Evolutionary conservation across 2,797 vertebrate species (phyloP).

Genomic region (Oceanodroma leucorhoa): DNA sequence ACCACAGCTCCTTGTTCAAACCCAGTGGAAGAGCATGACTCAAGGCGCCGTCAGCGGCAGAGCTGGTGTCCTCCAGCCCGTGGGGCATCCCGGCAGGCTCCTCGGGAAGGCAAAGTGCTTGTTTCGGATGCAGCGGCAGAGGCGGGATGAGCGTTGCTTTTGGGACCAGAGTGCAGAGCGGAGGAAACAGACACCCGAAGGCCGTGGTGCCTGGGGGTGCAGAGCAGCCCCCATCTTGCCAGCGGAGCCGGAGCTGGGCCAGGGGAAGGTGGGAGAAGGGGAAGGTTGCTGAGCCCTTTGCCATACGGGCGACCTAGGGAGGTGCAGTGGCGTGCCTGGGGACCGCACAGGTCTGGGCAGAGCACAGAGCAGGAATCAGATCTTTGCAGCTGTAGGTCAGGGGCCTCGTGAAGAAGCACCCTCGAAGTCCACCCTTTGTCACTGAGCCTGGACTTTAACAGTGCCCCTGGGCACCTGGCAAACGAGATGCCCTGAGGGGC

Average conservation of each 20-base stretch:
- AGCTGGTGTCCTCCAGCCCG: fast-evolving
- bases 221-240: neutral
- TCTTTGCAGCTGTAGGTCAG: neutral
- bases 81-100: fast-evolving
- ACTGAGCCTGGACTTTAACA: fast-evolving
- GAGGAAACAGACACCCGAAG: fast-evolving
- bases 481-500: fast-evolving
- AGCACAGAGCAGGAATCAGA: neutral
- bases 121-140: fast-evolving
- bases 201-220: fast-evolving
- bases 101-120: fast-evolving
- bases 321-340: fast-evolving
- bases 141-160: fast-evolving
- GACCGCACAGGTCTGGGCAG: fast-evolving
- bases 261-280: fast-evolving
- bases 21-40: fast-evolving
- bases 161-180: fast-evolving
- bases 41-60: fast-evolving
- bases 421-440: fast-evolving
- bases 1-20: fast-evolving
- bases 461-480: fast-evolving
- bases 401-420: neutral
- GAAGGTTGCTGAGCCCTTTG: neutral
- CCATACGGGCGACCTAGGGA: fast-evolving
- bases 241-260: fast-evolving